Evolutionary conservation across 2,113 vertebrate genomes (phyloP).

Genomic region (Hylia prasina): DNA sequence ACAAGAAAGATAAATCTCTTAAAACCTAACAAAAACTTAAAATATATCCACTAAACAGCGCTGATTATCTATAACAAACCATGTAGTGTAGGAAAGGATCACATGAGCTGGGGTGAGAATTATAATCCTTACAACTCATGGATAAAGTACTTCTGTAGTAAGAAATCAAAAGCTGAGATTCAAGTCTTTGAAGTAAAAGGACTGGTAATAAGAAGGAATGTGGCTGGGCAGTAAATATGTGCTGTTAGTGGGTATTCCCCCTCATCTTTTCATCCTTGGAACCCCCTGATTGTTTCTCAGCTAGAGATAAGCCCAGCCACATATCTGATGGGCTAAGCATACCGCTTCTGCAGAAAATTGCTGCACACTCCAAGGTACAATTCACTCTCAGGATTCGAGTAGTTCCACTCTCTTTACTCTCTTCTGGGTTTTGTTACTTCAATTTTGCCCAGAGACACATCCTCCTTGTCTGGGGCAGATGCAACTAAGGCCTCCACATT

Average conservation of each 20-base stretch:
- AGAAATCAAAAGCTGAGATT: neutral
- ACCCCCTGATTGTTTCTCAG: neutral
- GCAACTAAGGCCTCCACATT: neutral
- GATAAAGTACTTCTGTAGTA: neutral
- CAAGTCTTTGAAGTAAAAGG: neutral
- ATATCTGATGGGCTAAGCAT: neutral
- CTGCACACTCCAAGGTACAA: neutral
- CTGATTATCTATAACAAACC: neutral
- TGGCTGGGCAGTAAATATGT: neutral
- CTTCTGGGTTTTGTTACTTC: neutral
- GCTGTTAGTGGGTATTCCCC: neutral
- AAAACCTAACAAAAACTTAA: conserved; percentile 4
- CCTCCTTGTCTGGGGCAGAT: neutral
- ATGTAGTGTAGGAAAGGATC: neutral
- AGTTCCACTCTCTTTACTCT: neutral
- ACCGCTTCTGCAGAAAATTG: neutral
- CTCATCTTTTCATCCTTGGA: neutral
- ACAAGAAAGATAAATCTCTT: neutral
- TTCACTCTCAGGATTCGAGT: neutral
- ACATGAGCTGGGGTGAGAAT: neutral
- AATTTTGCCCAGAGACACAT: neutral
- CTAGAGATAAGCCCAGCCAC: neutral
- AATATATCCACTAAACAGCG: neutral
- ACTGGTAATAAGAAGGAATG: neutral
- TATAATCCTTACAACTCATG: neutral